Percentiles rank a stretch among this genome's conserved stretches.
These are phyloP conservation scores for Ciona savignyi DNA, from an alignment of 23 tunicate species.

Conservation along the genomic window DNA sequence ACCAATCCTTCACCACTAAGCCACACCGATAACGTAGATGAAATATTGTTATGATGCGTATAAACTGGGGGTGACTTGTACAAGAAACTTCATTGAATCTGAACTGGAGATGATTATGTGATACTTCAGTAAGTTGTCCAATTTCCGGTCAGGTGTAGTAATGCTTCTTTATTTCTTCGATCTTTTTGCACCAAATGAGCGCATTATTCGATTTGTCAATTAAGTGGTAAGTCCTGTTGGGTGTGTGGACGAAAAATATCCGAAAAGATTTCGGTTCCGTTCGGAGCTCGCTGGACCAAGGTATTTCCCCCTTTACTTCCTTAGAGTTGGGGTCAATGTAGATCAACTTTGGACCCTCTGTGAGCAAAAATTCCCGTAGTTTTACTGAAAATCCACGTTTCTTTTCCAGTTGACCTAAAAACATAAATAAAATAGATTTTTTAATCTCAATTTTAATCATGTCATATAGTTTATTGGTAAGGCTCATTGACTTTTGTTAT, in stretches of 20 bases:
- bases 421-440: no score
- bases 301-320: slow-evolving; percentile 84
- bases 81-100: no score
- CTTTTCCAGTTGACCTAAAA: slow-evolving; percentile 77
- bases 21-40: no score
- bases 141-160: no score
- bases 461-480: no score
- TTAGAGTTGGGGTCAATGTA: slow-evolving; percentile 74
- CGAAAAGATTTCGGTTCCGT: slow-evolving; percentile 71
- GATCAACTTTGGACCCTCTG: slow-evolving; percentile 84
- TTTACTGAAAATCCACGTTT: slow-evolving; percentile 91
- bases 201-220: slow-evolving; percentile 86
- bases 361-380: slow-evolving; percentile 71
- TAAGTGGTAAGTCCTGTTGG: slow-evolving; percentile 89
- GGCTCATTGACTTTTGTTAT: no score
- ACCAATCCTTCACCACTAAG: no score
- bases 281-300: slow-evolving; percentile 67
- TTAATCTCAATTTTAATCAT: no score
- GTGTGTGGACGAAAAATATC: slow-evolving; percentile 79
- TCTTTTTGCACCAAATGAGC: slow-evolving; percentile 84
- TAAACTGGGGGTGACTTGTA: no score
- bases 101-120: no score
- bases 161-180: slow-evolving; percentile 66
- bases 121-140: no score
- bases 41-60: no score